Evolutionary conservation across 2,888 invertebrate species (phyloP).

Genomic region (Reticulitermes lucifugus): DNA sequence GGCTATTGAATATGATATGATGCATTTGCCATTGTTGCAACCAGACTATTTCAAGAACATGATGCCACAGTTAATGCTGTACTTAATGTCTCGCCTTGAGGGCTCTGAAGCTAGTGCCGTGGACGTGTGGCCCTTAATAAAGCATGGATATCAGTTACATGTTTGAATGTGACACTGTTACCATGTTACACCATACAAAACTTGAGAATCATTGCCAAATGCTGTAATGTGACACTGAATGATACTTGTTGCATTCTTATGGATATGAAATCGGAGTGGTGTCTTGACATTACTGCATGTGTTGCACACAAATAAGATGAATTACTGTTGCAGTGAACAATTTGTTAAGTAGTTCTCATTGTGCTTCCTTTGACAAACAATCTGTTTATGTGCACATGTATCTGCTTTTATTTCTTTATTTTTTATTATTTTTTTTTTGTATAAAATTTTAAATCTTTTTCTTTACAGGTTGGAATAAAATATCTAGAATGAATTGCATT

Average conservation of each 20-base stretch:
- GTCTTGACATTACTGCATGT: background rate
- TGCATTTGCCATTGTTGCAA: conserved; percentile 14
- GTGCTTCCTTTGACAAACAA: conserved; percentile 1
- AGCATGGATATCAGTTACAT: background rate
- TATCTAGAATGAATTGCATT: conserved; percentile 44
- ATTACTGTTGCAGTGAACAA: background rate
- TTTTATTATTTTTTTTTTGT: background rate
- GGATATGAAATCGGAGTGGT: background rate
- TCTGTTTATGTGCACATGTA: conserved; percentile 34
- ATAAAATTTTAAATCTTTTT: conserved; percentile 39
- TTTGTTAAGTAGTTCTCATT: background rate
- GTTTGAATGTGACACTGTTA: background rate
- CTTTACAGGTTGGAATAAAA: conserved; percentile 43
- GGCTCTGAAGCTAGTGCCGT: background rate
- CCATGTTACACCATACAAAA: background rate
- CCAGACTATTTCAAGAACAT: background rate
- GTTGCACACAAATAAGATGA: background rate
- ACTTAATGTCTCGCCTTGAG: background rate
- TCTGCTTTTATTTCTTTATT: conserved; percentile 13
- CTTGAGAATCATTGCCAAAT: background rate
- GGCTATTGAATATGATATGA: conserved; percentile 16
- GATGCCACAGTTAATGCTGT: background rate
- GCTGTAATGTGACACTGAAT: background rate
- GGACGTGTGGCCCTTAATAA: background rate
- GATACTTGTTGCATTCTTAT: background rate